A percentile compares a stretch with the other conserved stretches of the same genome.
Conservation (phyloP, 1,140 invertebrate species). For the Bilobella aurantiaca region DNA sequence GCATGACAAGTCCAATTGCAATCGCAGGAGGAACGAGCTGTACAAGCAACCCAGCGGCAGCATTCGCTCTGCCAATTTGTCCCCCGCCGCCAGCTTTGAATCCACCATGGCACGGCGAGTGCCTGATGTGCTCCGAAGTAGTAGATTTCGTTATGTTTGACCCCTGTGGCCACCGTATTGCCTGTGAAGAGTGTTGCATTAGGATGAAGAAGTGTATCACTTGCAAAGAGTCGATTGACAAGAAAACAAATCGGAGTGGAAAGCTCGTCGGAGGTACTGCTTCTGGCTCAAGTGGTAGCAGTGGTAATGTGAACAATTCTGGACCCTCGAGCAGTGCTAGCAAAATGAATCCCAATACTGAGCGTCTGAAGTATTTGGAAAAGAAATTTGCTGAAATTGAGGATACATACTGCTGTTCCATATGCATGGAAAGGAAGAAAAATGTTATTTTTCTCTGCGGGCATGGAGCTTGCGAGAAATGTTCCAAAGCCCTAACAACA, state of each 20-base stretch:
- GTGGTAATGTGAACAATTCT: background rate
- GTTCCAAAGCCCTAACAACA: slow-evolving; percentile 65
- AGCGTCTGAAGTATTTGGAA: slow-evolving; percentile 64
- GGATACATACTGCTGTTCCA: slow-evolving; percentile 57
- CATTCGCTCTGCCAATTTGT: background rate
- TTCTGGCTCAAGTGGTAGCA: too few species aligned
- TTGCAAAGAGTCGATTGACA: slow-evolving; percentile 52
- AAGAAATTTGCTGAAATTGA: slow-evolving; percentile 77
- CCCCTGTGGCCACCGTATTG: slow-evolving; percentile 63
- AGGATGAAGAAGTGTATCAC: slow-evolving; percentile 70
- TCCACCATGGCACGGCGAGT: slow-evolving; percentile 42
- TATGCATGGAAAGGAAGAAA: slow-evolving; percentile 64
- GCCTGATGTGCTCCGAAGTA: slow-evolving; percentile 60
- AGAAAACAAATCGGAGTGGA: slow-evolving; percentile 28
- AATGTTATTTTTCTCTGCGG: slow-evolving; percentile 82
- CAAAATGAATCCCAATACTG: slow-evolving; percentile 46
- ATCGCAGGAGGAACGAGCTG: too few species aligned
- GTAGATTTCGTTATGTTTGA: slow-evolving; percentile 54
- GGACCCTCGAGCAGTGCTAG: background rate
- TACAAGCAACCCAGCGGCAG: background rate
- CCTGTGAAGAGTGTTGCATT: slow-evolving; percentile 63
- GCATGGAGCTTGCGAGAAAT: slow-evolving; percentile 72
- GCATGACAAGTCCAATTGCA: background rate
- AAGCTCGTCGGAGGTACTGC: slow-evolving; percentile 18
- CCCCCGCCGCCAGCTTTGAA: background rate